phyloP scores from a whole-genome alignment of 2,888 invertebrate species.

The Philhelius pedissequus region DNA sequence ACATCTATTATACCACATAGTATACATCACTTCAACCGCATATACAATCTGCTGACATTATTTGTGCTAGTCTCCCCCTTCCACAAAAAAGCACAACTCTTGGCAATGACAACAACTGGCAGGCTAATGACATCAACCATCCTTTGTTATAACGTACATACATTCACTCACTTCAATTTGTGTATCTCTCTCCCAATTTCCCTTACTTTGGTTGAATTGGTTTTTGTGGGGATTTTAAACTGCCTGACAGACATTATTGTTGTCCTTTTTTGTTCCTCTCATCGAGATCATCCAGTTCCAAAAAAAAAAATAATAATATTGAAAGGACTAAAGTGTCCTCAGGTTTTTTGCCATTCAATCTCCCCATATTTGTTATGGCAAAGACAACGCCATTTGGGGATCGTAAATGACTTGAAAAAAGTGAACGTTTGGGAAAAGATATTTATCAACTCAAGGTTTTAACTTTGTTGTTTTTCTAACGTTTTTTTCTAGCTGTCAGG shows the following conservation, averaged over 20 bases:
- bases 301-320: constrained; percentile 2
- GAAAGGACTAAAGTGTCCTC: constrained; percentile 32
- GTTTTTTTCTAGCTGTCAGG: neutral
- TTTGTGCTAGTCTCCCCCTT: neutral
- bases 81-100: neutral
- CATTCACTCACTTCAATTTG: neutral
- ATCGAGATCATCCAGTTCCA: constrained; percentile 6
- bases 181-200: neutral
- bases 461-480: neutral
- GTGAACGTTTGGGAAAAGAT: neutral
- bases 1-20: neutral
- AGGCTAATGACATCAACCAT: constrained; percentile 9
- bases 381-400: constrained; percentile 41
- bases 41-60: neutral
- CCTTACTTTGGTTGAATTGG: constrained; percentile 12
- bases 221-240: constrained; percentile 25
- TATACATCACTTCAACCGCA: constrained; percentile 13
- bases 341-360: constrained; percentile 4
- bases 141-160: neutral
- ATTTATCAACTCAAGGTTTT: constrained; percentile 25
- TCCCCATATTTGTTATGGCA: neutral
- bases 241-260: constrained; percentile 31
- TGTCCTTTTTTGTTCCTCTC: neutral
- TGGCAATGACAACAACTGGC: constrained; percentile 11
- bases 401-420: constrained; percentile 38